A percentile compares a stretch with the other conserved stretches of the same genome.
Conservation (phyloP, 2,113 vertebrate genomes). For the Centropus bengalensis region DNA sequence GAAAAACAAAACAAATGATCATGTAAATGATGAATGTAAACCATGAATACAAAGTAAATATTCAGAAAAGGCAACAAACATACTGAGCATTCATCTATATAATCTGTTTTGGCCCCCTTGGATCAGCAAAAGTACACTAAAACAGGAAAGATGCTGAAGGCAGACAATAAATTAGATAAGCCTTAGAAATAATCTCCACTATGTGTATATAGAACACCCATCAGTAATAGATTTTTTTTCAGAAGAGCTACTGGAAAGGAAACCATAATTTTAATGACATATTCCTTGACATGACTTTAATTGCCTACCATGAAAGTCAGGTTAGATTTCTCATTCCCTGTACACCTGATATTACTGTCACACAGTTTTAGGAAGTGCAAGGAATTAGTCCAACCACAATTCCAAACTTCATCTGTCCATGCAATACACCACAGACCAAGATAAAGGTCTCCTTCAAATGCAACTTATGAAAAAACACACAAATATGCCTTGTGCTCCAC, state of each 20-base stretch:
- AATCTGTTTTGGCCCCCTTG: not conserved
- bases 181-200: not conserved
- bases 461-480: not conserved
- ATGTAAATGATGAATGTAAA: not conserved
- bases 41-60: not conserved
- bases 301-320: not conserved
- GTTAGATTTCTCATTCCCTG: not conserved
- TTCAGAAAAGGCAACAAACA: not conserved
- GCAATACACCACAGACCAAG: not conserved
- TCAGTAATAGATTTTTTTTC: not conserved
- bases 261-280: not conserved
- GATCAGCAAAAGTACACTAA: not conserved
- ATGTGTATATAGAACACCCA: not conserved
- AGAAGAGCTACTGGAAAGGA: not conserved
- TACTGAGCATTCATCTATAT: not conserved
- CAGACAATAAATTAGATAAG: not conserved
- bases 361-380: not conserved
- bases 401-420: not conserved
- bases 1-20: slow-evolving; percentile 8
- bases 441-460: not conserved
- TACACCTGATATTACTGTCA: not conserved
- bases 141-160: not conserved
- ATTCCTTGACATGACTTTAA: not conserved
- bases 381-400: not conserved
- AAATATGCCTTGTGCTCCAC: not conserved